Evolutionary conservation across 2,888 invertebrate genomes (phyloP).

Genomic region (Ochropacha duplaris): DNA sequence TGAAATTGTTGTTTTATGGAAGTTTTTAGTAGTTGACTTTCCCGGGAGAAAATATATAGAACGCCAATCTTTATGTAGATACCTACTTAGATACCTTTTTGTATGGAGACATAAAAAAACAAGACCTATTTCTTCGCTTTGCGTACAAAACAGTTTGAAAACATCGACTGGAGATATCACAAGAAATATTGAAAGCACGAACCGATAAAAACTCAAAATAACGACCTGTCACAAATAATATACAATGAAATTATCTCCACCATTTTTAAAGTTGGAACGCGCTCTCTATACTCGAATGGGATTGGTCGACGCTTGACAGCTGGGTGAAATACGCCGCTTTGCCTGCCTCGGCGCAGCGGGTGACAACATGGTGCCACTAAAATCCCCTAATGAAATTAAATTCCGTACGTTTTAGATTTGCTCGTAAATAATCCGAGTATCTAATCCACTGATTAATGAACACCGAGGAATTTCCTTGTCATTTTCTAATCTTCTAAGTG

Average conservation of each 20-base stretch:
- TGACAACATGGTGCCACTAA: slow-evolving; percentile 78
- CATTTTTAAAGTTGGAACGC: slow-evolving; percentile 78
- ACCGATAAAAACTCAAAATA: slow-evolving; percentile 78
- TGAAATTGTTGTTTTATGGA: slow-evolving; percentile 83
- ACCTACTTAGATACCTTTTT: slow-evolving; percentile 37
- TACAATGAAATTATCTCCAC: slow-evolving; percentile 82
- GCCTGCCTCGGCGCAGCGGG: slow-evolving; percentile 75
- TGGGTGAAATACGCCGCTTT: slow-evolving; percentile 74
- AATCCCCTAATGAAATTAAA: slow-evolving; percentile 82
- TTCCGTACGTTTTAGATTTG: slow-evolving; percentile 79
- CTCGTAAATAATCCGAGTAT: slow-evolving; percentile 79
- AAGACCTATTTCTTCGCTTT: background rate
- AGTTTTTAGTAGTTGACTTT: slow-evolving; percentile 83
- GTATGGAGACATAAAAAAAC: background rate
- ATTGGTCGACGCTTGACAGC: slow-evolving; percentile 78
- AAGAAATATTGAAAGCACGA: slow-evolving; percentile 68
- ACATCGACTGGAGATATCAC: slow-evolving; percentile 46
- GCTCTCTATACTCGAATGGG: slow-evolving; percentile 43
- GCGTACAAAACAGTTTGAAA: slow-evolving; percentile 21
- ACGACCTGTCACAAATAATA: slow-evolving; percentile 83
- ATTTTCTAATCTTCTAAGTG: slow-evolving; percentile 50
- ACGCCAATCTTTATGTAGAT: slow-evolving; percentile 68
- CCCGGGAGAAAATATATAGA: slow-evolving; percentile 74
- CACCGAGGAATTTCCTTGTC: slow-evolving; percentile 52
- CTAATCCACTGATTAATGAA: slow-evolving; percentile 82